Evolutionary conservation across 2,113 vertebrate genomes (phyloP).

Genomic region (Pogonocichla stellata): DNA sequence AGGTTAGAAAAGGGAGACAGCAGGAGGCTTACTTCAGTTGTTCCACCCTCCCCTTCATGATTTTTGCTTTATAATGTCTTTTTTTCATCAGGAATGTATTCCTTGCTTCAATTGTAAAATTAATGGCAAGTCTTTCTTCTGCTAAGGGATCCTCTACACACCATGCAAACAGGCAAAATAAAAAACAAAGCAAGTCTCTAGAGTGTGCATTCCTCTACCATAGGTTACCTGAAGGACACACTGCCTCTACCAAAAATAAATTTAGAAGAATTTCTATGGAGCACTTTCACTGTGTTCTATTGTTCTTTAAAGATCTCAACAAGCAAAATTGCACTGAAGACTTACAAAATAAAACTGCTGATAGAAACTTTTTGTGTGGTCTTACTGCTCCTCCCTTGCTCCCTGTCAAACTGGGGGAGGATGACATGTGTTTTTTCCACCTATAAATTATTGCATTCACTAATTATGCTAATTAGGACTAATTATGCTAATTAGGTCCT

Average conservation of each 20-base stretch:
- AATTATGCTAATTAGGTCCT: not conserved
- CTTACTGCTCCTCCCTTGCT: not conserved
- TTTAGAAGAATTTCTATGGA: not conserved
- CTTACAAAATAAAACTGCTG: not conserved
- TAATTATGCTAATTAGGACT: not conserved
- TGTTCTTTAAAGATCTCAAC: not conserved
- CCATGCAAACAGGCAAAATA: not conserved
- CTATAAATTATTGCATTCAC: not conserved
- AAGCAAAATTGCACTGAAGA: not conserved
- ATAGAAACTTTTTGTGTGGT: not conserved
- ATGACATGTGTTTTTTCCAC: not conserved
- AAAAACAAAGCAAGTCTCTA: not conserved
- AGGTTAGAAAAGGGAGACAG: not conserved
- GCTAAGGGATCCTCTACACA: not conserved
- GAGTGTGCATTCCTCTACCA: not conserved
- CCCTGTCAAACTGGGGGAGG: not conserved
- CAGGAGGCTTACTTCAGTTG: not conserved
- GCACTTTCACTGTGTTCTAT: not conserved
- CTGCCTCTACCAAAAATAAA: not conserved
- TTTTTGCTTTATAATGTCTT: not conserved
- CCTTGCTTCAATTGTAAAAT: not conserved
- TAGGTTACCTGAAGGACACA: not conserved
- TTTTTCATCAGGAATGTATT: not conserved
- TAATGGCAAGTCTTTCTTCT: not conserved
- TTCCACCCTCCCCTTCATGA: not conserved